Conservation (phyloP, 2,888 invertebrate genomes). For the Sarcophaga rosellei region DNA sequence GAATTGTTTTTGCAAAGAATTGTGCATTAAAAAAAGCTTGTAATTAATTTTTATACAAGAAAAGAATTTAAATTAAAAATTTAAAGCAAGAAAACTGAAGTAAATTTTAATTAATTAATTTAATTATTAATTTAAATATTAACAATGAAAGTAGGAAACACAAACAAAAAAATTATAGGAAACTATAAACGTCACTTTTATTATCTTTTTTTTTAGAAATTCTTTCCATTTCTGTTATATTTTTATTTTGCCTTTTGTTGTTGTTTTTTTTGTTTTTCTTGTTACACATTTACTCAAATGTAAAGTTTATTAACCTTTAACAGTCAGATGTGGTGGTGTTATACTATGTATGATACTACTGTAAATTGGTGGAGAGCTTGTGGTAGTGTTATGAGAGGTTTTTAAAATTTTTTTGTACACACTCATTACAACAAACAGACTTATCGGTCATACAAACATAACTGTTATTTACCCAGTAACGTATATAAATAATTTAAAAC, state of each 20-base stretch:
- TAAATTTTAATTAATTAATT: too few relatives aligned
- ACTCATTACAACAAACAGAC: constrained; percentile 8
- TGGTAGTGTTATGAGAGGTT: neutral
- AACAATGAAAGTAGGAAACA: too few relatives aligned
- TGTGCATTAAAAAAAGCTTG: neutral
- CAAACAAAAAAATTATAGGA: neutral
- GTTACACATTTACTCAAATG: constrained; percentile 52
- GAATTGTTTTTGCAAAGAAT: constrained; percentile 40
- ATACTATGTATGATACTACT: neutral
- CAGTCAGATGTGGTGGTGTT: neutral
- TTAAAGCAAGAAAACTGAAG: neutral
- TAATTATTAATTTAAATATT: too few relatives aligned
- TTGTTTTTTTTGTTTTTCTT: constrained; percentile 5
- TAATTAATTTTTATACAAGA: constrained; percentile 11
- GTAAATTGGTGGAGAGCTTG: neutral
- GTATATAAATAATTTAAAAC: constrained; percentile 21
- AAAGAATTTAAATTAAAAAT: constrained; percentile 9
- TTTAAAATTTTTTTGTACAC: neutral
- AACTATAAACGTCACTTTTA: constrained; percentile 4
- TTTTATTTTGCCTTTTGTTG: constrained; percentile 13
- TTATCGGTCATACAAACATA: constrained; percentile 63
- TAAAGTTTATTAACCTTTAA: constrained; percentile 64
- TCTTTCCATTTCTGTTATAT: neutral
- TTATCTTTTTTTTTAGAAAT: neutral
- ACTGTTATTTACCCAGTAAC: constrained; percentile 54